These are phyloP conservation scores for Eidolon helvum DNA, from an alignment of 2,113 vertebrate genomes.

Conservation along the genomic window DNA sequence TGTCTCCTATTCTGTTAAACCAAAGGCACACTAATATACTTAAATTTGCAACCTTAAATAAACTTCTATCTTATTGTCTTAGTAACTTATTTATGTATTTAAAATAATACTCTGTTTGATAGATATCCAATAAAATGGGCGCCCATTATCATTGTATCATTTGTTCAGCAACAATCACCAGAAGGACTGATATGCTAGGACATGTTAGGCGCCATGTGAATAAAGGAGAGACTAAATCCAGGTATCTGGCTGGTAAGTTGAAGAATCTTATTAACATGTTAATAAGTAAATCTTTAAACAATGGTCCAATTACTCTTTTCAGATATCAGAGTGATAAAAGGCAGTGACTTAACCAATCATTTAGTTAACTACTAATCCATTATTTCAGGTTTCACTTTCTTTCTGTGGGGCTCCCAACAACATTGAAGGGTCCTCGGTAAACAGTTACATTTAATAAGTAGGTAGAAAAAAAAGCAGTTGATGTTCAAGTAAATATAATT, in stretches of 20 bases:
- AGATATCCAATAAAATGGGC: conserved; percentile 88
- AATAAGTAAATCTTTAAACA: conserved; percentile 24
- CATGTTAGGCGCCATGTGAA: conserved; percentile 95
- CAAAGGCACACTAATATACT: neutral
- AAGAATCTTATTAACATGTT: conserved; percentile 1
- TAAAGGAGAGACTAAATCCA: conserved; percentile 95
- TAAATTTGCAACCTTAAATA: conserved; percentile 13
- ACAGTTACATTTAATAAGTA: neutral
- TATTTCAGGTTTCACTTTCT: neutral
- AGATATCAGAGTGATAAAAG: conserved; percentile 6
- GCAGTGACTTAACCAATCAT: neutral
- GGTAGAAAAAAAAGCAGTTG: neutral
- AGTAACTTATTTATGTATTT: conserved; percentile 20
- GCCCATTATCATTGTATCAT: conserved; percentile 98
- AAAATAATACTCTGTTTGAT: conserved; percentile 2
- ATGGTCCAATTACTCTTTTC: neutral
- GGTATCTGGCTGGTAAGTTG: conserved; percentile 84
- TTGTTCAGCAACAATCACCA: conserved; percentile 93
- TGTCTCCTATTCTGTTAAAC: neutral
- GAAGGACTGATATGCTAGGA: conserved; percentile 95
- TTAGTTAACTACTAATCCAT: neutral
- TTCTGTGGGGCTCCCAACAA: neutral
- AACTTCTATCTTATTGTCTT: conserved; percentile 15
- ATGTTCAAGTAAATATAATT: neutral
- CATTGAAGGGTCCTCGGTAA: neutral